Percentiles rank a stretch among this genome's conserved stretches.
Evolutionary conservation across 2,113 vertebrate genomes (phyloP).

Genomic region (Oceanites oceanicus): DNA sequence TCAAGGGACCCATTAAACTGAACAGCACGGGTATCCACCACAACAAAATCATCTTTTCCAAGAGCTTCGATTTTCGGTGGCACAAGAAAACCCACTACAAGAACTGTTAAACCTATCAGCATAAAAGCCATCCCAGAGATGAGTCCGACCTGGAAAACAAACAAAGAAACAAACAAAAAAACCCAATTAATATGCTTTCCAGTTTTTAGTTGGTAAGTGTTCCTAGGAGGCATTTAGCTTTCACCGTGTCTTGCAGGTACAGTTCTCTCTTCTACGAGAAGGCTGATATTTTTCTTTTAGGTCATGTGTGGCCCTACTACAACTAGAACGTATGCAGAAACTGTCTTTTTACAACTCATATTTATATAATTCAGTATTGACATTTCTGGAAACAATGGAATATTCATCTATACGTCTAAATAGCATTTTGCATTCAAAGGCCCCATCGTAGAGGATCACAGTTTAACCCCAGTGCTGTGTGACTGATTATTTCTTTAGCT

Average conservation of each 20-base stretch:
- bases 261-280: not conserved
- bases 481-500: not conserved
- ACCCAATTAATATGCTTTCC: not conserved
- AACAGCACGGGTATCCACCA: slow-evolving; percentile 84
- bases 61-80: slow-evolving; percentile 91
- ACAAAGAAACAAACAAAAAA: not conserved
- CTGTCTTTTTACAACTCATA: not conserved
- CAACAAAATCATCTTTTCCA: slow-evolving; percentile 90
- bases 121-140: slow-evolving; percentile 86
- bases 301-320: not conserved
- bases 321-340: not conserved
- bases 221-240: not conserved
- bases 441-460: not conserved
- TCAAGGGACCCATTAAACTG: slow-evolving; percentile 91
- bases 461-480: not conserved
- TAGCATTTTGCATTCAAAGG: not conserved
- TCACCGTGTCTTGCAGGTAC: not conserved
- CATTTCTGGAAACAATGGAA: not conserved
- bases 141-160: slow-evolving; percentile 87
- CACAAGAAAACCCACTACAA: slow-evolving; percentile 90
- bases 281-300: not conserved
- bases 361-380: not conserved
- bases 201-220: not conserved
- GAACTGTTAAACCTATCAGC: slow-evolving; percentile 86
- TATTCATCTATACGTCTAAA: not conserved